These are phyloP conservation scores for Monomorium pharaonis DNA, from an alignment of 1,140 invertebrate species.

Conservation along the genomic window DNA sequence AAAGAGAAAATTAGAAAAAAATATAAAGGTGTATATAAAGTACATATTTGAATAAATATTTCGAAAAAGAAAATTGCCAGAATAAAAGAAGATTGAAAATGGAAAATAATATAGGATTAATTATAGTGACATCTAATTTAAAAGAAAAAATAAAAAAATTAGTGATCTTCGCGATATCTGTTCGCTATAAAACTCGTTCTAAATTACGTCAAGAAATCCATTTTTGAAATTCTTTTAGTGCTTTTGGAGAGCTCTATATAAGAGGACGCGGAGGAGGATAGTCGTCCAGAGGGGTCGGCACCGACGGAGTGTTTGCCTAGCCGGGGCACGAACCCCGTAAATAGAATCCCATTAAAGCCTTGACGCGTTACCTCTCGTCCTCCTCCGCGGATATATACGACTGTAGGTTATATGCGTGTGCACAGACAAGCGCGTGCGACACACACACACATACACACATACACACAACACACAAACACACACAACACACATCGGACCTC, in stretches of 20 bases:
- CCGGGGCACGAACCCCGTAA: slow-evolving; percentile 82
- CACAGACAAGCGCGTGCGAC: not conserved
- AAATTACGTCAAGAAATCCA: slow-evolving; percentile 23
- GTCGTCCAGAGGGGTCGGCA: slow-evolving; percentile 32
- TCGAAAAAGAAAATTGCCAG: not conserved
- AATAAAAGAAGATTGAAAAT: not conserved
- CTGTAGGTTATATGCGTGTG: slow-evolving; percentile 21
- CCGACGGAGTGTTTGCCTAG: slow-evolving; percentile 79
- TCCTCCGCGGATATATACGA: slow-evolving; percentile 48
- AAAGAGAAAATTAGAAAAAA: not conserved
- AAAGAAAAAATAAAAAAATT: not conserved
- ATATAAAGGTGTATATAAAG: not conserved
- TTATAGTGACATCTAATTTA: not conserved
- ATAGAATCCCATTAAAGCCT: slow-evolving; percentile 84
- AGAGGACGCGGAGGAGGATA: slow-evolving; percentile 25
- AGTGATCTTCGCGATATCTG: not conserved
- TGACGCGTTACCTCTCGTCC: slow-evolving; percentile 76
- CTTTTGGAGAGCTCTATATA: slow-evolving; percentile 32
- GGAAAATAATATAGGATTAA: not conserved
- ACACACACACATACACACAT: too few relatives aligned
- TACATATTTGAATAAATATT: not conserved
- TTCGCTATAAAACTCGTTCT: slow-evolving; percentile 7
- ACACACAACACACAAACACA: too few relatives aligned
- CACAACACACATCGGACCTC: slow-evolving; percentile 7
- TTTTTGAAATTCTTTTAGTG: slow-evolving; percentile 34